These are phyloP conservation scores for Oreonectes daqikongensis DNA, from an alignment of 2,797 vertebrate species.

Conservation along the genomic window DNA sequence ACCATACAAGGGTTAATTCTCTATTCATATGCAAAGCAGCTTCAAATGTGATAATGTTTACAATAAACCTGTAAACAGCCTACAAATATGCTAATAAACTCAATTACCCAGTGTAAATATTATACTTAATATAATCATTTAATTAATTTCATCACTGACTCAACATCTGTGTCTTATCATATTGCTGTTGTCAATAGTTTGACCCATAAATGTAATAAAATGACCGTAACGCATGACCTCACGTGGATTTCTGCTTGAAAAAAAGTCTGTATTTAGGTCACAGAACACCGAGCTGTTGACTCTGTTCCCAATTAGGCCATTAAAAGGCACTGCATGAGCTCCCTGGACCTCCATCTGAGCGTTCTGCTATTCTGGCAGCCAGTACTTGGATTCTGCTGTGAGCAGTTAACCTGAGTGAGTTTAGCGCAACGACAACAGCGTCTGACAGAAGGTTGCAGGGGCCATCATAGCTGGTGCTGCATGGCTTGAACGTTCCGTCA, in stretches of 20 bases:
- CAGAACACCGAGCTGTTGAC: conserved; percentile 19
- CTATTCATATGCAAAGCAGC: background rate
- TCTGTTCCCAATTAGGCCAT: conserved; percentile 63
- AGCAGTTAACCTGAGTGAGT: conserved; percentile 61
- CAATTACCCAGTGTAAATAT: background rate
- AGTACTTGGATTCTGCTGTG: conserved; percentile 69
- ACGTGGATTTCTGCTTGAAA: background rate
- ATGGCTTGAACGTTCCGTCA: conserved; percentile 58
- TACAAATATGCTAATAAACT: background rate
- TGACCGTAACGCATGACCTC: background rate
- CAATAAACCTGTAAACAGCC: background rate
- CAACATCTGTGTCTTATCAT: background rate
- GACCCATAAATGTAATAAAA: background rate
- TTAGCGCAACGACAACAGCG: conserved; percentile 58
- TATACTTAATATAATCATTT: background rate
- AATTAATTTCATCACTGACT: background rate
- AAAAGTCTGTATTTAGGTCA: conserved; percentile 19
- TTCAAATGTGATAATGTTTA: background rate
- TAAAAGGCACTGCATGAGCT: conserved; percentile 56
- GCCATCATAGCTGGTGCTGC: conserved; percentile 55
- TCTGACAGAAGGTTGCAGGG: conserved; percentile 61
- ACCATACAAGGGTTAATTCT: too few species aligned
- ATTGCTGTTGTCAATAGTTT: background rate
- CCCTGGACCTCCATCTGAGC: conserved; percentile 44
- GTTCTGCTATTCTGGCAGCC: conserved; percentile 60